A percentile compares a stretch with the other conserved stretches of the same genome.
Evolutionary conservation across 2,797 vertebrate genomes (phyloP).

Genomic region (Chaunax sp.): DNA sequence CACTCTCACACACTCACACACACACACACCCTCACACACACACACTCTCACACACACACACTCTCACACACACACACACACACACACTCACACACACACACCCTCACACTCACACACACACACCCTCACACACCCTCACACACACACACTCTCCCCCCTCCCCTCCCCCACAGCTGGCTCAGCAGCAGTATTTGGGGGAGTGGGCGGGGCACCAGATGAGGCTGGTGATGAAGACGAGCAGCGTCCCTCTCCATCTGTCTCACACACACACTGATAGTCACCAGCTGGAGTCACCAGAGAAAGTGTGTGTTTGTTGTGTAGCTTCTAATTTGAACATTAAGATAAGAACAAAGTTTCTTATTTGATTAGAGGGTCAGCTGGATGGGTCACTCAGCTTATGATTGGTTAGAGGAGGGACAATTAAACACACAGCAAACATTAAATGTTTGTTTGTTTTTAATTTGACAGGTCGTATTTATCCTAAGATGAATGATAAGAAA

Average conservation of each 20-base stretch:
- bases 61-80: no score
- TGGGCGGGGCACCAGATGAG: conserved; percentile 70
- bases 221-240: conserved; percentile 54
- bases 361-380: conserved; percentile 18
- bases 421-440: no score
- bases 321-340: conserved; percentile 23
- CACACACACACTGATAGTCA: conserved; percentile 19
- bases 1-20: no score
- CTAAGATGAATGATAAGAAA: no score
- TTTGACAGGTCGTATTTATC: no score
- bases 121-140: not conserved
- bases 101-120: conserved; percentile 11
- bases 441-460: no score
- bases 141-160: no score
- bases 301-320: conserved; percentile 42
- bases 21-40: no score
- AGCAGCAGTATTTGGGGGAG: not conserved
- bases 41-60: no score
- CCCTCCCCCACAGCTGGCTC: no score
- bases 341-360: conserved; percentile 35
- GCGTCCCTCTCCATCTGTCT: conserved; percentile 71
- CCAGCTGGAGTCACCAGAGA: conserved; percentile 50
- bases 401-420: not conserved
- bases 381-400: not conserved
- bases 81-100: conserved; percentile 23